Base-by-base conservation (phyloP, 2,888 invertebrate species). In the Noctua janthina region DNA sequence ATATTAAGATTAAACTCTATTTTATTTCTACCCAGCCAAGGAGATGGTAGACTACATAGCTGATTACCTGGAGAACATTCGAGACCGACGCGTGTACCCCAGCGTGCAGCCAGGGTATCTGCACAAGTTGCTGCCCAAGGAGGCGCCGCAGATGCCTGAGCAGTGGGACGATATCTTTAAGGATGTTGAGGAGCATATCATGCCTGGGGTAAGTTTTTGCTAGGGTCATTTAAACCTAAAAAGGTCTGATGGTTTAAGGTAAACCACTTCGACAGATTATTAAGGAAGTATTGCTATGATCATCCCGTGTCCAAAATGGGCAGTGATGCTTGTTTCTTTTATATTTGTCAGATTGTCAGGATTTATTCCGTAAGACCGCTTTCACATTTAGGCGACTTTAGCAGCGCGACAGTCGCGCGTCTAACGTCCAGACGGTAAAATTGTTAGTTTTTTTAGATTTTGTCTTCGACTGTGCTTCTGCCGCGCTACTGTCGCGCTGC, bases 1-100 rank as follows among this genome's bases (percentile, higher is more conserved):
- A 54, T 54, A 54, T 72, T 43, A 15, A 1, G 0, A 49, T 43
- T 10, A 49, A 59, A n/a, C 8, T 46, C 0, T 39, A 1, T 29
- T 49, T 67, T 74, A 59, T 1, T 17, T 66, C 13, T 0, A n/a
- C 23, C 6, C 94, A 99, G 99, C 99, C 66, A 99, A 99, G 95
- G 99, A 99, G 96, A 98, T 99, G 98, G 99, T 99, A 82, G 99
- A 99, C 96, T 99, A 99, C 95, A 99, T 99, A 89, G 99, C 99
- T 0, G 99, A 99, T 94, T 99, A 99, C 94, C 95, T 99, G 93
- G 98, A 99, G 95, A 98, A 98, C 89, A 99, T 99, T 83, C 97
- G 99, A 1, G 98, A 98, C 23, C 97, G 98, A 5, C 98, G 99
- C 29, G 99, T 99, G 1, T 99, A 99, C 93, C 99, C 99, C 0